Evolutionary conservation across 1,140 invertebrate species (phyloP).

Genomic region (Lucilia sericata): DNA sequence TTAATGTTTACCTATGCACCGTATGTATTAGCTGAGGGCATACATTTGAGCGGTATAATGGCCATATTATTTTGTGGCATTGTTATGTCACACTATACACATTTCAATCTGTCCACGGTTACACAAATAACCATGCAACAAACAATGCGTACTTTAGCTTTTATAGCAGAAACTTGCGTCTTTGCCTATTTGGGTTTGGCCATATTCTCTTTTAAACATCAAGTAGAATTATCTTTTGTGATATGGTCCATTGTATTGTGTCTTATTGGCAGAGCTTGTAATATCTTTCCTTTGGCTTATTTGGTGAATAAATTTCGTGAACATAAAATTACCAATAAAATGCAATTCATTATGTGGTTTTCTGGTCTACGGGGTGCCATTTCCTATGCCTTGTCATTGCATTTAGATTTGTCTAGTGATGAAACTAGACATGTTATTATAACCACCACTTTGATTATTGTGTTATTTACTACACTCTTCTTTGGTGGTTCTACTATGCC

Average conservation of each 20-base stretch:
- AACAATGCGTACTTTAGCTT: conserved; percentile 96
- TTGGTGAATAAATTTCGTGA: conserved; percentile 96
- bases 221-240: conserved; percentile 84
- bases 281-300: conserved; percentile 95
- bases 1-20: conserved; percentile 98
- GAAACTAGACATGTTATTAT: conserved; percentile 96
- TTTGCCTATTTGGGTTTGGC: conserved; percentile 99
- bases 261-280: conserved; percentile 92
- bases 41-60: conserved; percentile 89
- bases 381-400: conserved; percentile 96
- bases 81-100: conserved; percentile 99
- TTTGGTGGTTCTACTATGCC: conserved; percentile 98
- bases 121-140: conserved; percentile 99
- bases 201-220: conserved; percentile 94
- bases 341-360: conserved; percentile 99
- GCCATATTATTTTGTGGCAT: conserved; percentile 99
- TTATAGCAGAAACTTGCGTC: conserved; percentile 98
- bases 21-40: conserved; percentile 96
- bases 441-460: conserved; percentile 96
- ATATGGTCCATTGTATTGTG: conserved; percentile 95
- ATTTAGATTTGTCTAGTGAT: conserved; percentile 90
- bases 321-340: conserved; percentile 97
- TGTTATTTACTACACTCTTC: conserved; percentile 94
- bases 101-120: conserved; percentile 97
- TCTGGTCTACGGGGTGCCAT: conserved; percentile 96